Conservation (phyloP, 2,888 invertebrate genomes). For the Atherix ibis region DNA sequence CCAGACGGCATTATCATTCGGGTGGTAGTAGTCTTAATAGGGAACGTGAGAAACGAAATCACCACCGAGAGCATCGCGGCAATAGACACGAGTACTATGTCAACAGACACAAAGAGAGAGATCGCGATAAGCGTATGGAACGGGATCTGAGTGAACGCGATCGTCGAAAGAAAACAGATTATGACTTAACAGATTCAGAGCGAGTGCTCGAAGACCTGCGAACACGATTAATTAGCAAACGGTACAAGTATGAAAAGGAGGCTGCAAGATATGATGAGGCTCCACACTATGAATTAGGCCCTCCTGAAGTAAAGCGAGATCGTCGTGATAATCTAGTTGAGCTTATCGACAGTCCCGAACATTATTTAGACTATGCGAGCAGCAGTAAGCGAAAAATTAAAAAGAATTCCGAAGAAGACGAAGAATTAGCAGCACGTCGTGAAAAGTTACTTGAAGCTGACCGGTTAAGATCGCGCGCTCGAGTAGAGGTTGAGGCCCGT, state of each 20-base stretch:
- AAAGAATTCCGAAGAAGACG: conserved; percentile 23
- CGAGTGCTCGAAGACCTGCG: conserved; percentile 59
- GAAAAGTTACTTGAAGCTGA: conserved; percentile 57
- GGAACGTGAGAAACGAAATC: conserved; percentile 20
- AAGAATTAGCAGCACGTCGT: conserved; percentile 41
- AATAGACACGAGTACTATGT: conserved; percentile 20
- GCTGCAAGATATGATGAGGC: conserved; percentile 24
- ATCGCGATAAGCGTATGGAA: conserved; percentile 1
- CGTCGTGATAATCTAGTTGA: conserved; percentile 27
- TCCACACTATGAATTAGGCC: conserved; percentile 6
- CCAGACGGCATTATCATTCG: conserved; percentile 12
- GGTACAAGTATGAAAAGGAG: conserved; percentile 48
- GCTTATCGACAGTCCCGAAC: conserved; percentile 34
- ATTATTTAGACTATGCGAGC: conserved; percentile 25
- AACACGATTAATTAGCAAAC: conserved; percentile 52
- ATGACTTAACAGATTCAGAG: conserved; percentile 38
- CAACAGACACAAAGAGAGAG: conserved; percentile 25
- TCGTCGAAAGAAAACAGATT: conserved; percentile 22
- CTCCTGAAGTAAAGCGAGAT: conserved; percentile 1
- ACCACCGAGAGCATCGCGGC: conserved; percentile 18
- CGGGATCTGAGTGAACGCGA: neutral
- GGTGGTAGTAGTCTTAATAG: conserved; percentile 11
- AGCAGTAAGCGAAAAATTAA: conserved; percentile 10
- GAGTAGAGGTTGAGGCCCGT: conserved; percentile 56
- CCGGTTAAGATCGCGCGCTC: conserved; percentile 56